Evolutionary conservation across 2,888 invertebrate genomes (phyloP), one percentile per base, ranked within the genome.

Genomic region (Acleris sparsana): DNA sequence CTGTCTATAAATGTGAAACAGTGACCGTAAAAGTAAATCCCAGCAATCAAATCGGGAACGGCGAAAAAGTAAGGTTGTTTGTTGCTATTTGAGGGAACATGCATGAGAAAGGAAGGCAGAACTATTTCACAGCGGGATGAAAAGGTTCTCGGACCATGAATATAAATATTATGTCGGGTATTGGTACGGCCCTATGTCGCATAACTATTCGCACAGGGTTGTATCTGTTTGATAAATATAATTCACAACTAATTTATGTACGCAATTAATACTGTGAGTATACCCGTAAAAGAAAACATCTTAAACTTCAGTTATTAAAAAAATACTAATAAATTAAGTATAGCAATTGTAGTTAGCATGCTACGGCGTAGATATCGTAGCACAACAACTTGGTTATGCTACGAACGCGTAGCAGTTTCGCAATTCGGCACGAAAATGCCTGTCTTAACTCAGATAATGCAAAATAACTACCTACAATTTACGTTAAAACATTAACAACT

Each of bases 1-100:
- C 85, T 85, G 86, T 85, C 88, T 85, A 88, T 91, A 91, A 91
- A 92, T 87, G 87, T 88, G 66, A 57, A 66, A 66, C 66, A 57
- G 66, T 62, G 88, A 86, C 80, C 88, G 86, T 91, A 91, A 92
- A 90, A 91, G 83, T 88, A 91, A 90, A 91, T 89, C 91, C 90
- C 79, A 72, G 84, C 89, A 89, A 91, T 91, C 90, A 91, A 90
- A 91, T 90, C 80, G 86, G 80, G 82, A 89, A 88, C 85, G 86
- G 79, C 84, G 80, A 86, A 87, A 88, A 87, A 88, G 86, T 86
- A 87, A 84, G 87, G 86, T 85, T 88, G 87, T 89, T 89, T 89
- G 88, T 87, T 87, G 85, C 83, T 87, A 85, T 87, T 83, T 83
- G 80, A 81, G 78, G 77, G 78, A 84, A 82, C 85, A 85, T 84